Conservation (phyloP, 2,888 invertebrate genomes). For the Chloroclystis v-ata region DNA sequence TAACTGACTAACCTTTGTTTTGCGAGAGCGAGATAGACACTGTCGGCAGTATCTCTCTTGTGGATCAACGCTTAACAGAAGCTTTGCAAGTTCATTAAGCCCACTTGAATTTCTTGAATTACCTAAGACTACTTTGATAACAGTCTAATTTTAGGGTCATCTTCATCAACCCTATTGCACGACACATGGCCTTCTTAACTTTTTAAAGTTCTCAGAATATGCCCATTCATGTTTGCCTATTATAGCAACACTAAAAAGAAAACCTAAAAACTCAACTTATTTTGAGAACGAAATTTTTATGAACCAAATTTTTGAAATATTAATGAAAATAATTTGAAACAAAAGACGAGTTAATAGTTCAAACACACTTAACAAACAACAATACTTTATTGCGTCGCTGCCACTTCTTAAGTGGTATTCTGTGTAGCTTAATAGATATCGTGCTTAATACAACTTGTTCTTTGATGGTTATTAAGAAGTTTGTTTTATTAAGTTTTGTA, state of each 20-base stretch:
- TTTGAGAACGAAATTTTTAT: no score
- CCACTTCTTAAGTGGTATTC: constrained; percentile 7
- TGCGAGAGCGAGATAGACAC: constrained; percentile 1
- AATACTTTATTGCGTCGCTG: constrained; percentile 11
- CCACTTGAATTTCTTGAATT: no score
- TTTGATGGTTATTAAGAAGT: constrained; percentile 1
- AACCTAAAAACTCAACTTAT: no score
- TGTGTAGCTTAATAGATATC: constrained; percentile 9
- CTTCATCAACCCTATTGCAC: no score
- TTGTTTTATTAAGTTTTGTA: not conserved
- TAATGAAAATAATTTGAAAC: not conserved
- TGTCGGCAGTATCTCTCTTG: not conserved
- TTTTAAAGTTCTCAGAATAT: no score
- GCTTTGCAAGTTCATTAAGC: no score
- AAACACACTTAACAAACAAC: not conserved
- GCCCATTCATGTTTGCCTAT: no score
- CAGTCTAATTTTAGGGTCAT: no score
- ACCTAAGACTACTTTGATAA: no score
- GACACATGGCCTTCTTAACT: no score
- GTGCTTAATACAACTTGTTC: constrained; percentile 1
- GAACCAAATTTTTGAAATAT: no score
- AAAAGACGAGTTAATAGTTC: constrained; percentile 1
- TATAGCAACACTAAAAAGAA: no score
- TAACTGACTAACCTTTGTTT: constrained; percentile 3
- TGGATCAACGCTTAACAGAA: not conserved